phyloP scores from a whole-genome alignment of 2,113 vertebrate genomes.

The Burhinus bistriatus region DNA sequence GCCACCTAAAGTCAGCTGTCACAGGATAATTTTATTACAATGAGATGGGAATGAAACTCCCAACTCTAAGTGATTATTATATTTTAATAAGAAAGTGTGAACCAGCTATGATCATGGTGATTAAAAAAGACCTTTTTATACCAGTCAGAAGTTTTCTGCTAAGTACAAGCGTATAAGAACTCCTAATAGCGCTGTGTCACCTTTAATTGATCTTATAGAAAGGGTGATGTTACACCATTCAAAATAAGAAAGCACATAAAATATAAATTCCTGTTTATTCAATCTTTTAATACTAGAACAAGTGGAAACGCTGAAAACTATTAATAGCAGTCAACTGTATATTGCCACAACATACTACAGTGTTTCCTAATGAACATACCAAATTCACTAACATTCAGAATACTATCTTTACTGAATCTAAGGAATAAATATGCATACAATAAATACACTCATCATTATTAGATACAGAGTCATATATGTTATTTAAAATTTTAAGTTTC shows the following conservation, averaged over 20 bases:
- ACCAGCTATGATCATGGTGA: not conserved
- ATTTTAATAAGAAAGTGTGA: not conserved
- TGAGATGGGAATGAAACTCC: not conserved
- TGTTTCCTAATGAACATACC: not conserved
- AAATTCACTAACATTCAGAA: not conserved
- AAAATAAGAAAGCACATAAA: not conserved
- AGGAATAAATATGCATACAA: not conserved
- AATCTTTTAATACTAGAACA: not conserved
- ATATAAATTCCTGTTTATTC: not conserved
- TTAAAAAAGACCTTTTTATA: not conserved
- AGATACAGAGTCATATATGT: not conserved
- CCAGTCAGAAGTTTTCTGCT: not conserved
- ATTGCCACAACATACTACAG: not conserved
- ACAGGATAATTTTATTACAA: not conserved
- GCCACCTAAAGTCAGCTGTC: not conserved
- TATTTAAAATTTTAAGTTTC: not conserved
- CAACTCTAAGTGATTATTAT: not conserved
- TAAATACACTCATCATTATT: not conserved
- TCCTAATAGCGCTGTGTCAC: fast-evolving
- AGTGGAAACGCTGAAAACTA: not conserved
- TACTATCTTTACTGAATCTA: not conserved
- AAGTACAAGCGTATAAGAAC: not conserved
- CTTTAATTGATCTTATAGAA: not conserved
- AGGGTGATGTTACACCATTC: not conserved
- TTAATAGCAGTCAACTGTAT: not conserved